These are phyloP conservation scores for Epinotia bilunana DNA, from an alignment of 2,888 invertebrate genomes.

Conservation along the genomic window DNA sequence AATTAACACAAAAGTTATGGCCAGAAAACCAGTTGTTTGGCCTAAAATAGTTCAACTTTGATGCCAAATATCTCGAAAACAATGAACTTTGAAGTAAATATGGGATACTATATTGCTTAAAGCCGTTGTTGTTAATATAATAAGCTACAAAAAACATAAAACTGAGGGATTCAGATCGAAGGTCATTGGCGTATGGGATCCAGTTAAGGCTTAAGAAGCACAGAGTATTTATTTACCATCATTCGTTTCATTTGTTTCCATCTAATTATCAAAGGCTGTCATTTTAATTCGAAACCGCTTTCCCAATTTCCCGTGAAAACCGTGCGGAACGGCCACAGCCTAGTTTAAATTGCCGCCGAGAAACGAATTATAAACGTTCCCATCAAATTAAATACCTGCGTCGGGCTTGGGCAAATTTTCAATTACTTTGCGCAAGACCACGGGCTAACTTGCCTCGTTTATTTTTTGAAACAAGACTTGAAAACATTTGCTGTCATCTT, in stretches of 20 bases:
- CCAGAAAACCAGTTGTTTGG: too few relatives aligned
- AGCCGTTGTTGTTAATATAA: too few relatives aligned
- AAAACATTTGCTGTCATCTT: background rate
- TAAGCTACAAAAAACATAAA: too few relatives aligned
- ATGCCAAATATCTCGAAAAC: too few relatives aligned
- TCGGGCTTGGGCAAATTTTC: constrained; percentile 38
- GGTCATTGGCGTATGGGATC: too few relatives aligned
- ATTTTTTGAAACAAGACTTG: constrained; percentile 14
- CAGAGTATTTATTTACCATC: background rate
- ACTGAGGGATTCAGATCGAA: too few relatives aligned
- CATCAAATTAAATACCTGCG: constrained; percentile 41
- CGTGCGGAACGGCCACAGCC: constrained; percentile 39
- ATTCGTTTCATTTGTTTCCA: constrained; percentile 3
- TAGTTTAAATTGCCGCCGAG: constrained; percentile 24
- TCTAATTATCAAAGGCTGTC: constrained; percentile 27
- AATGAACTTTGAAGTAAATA: too few relatives aligned
- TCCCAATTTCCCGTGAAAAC: constrained; percentile 41
- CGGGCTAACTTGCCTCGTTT: constrained; percentile 17
- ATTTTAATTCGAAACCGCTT: constrained; percentile 37
- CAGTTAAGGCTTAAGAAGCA: background rate
- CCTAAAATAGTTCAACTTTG: too few relatives aligned
- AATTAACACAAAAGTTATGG: too few relatives aligned
- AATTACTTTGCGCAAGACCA: constrained; percentile 34
- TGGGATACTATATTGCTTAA: too few relatives aligned
- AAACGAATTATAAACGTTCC: constrained; percentile 42